Evolutionary conservation across 2,113 vertebrate species (phyloP), one percentile per base, ranked within the genome.

Genomic region (Gambusia holbrooki): DNA sequence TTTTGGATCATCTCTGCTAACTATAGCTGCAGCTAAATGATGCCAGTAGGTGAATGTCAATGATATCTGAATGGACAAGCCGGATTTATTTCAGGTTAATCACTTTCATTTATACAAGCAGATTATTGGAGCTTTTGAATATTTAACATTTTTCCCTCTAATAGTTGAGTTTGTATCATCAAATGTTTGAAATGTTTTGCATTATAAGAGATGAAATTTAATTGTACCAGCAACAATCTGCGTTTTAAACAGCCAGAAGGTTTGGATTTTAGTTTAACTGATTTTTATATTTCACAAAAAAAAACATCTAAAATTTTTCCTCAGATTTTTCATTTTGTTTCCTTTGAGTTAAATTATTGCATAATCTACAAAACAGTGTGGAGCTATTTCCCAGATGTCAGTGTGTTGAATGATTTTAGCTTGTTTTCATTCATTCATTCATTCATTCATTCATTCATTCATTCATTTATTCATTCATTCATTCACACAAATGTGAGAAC

Each of bases 361-460:
- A 30, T 15, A 64, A 54, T 58, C 30, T 25, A 27, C n/a, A 5
- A 19, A 45, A 3, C 19, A 51, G 61, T 30, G 12, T 22, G 62
- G 4, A 19, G 62, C 8, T 10, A 8, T 30, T 60, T 62, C 63
- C 35, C 8, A 78, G 73, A 54, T 69, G 61, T 63, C 51, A 67
- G 64, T 32, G 42, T 27, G 58, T 35, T 60, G n/a, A 61, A 66
- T 63, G 19, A 70, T 66, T 22, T 22, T 33, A 58, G 19, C 71
- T 9, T 58, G 19, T 64, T 48, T 58, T 25, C 45, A 11, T 77
- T 67, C 15, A 68, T 73, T 42, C 62, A 65, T 62, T 67, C 68
- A 74, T 33, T 13, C 15, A 40, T 77, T 66, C 32, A 51, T 77
- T 66, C 19, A 68, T 73, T 40, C 62, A 65, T 61, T 66, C 68